Evolutionary conservation across 64 coral and sea anemone species (phyloP).

Genomic region (Exaiptasia diaphana): DNA sequence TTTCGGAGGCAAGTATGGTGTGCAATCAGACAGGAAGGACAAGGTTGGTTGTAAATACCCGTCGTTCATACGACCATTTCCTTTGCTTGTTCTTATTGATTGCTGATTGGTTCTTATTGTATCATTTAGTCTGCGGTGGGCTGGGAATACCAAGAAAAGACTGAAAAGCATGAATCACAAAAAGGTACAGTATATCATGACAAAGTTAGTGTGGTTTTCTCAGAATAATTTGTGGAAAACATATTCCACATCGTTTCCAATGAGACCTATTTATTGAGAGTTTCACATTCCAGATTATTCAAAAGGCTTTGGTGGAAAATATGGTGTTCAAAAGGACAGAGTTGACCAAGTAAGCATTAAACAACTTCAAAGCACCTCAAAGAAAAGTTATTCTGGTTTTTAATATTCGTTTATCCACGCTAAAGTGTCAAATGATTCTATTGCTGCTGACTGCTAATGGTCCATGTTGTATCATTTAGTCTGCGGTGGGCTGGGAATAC

Average conservation of each 20-base stretch:
- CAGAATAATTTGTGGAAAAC: no score
- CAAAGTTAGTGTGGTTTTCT: not conserved
- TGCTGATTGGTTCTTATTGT: not conserved
- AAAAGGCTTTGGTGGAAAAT: conserved; percentile 84
- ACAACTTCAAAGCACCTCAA: not conserved
- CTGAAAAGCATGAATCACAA: conserved; percentile 57
- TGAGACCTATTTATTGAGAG: not conserved
- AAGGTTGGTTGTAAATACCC: conserved; percentile 37
- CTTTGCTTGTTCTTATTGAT: no score
- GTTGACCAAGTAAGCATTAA: conserved; percentile 48
- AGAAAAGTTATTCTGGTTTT: no score
- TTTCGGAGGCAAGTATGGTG: conserved; percentile 78
- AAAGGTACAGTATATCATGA: conserved; percentile 20
- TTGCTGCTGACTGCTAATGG: not conserved
- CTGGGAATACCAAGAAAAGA: conserved; percentile 64
- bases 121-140: conserved; percentile 54
- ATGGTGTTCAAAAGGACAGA: conserved; percentile 76
- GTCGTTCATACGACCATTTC: no score
- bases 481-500: conserved; percentile 77
- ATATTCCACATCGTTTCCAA: not conserved
- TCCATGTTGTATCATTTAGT: conserved; percentile 33
- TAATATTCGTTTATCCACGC: no score
- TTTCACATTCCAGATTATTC: conserved; percentile 55
- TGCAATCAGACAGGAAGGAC: conserved; percentile 65
- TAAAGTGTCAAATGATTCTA: not conserved